phyloP scores from a whole-genome alignment of 2,113 vertebrate genomes.

The Varanus salvator region DNA sequence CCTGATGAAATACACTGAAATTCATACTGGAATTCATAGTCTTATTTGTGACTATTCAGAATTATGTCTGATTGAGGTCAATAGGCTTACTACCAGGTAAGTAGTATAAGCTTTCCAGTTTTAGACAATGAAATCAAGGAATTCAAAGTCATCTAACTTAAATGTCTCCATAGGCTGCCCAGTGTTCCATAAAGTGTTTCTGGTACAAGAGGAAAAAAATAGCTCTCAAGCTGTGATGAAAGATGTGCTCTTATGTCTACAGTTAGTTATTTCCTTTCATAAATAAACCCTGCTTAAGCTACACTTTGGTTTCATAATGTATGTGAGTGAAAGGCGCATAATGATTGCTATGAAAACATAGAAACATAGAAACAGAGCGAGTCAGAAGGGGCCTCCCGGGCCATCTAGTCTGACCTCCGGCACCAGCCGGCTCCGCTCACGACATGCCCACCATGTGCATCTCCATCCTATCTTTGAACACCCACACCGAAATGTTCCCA shows the following conservation, averaged over 20 bases:
- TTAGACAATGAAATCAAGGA: background rate
- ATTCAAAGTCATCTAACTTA: background rate
- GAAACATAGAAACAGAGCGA: background rate
- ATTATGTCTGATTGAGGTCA: background rate
- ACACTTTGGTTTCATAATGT: background rate
- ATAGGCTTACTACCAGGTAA: background rate
- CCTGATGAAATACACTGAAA: background rate
- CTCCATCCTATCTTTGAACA: too few relatives aligned
- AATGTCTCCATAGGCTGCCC: background rate
- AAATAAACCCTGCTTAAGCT: background rate
- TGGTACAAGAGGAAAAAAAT: background rate
- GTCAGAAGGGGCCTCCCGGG: too few relatives aligned
- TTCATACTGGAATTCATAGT: background rate
- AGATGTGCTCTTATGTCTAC: background rate
- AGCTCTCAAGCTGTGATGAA: slow-evolving; percentile 17
- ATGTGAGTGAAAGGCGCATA: slow-evolving; percentile 5
- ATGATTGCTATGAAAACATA: background rate
- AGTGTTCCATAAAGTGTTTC: background rate
- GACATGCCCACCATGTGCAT: too few relatives aligned
- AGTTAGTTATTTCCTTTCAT: slow-evolving; percentile 40
- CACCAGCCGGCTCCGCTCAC: too few relatives aligned
- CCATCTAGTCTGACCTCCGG: too few relatives aligned
- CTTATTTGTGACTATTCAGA: background rate
- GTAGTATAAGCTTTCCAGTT: background rate
- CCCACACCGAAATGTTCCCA: background rate